Evolutionary conservation across 2,797 vertebrate species (phyloP).

Genomic region (Falco biarmicus): DNA sequence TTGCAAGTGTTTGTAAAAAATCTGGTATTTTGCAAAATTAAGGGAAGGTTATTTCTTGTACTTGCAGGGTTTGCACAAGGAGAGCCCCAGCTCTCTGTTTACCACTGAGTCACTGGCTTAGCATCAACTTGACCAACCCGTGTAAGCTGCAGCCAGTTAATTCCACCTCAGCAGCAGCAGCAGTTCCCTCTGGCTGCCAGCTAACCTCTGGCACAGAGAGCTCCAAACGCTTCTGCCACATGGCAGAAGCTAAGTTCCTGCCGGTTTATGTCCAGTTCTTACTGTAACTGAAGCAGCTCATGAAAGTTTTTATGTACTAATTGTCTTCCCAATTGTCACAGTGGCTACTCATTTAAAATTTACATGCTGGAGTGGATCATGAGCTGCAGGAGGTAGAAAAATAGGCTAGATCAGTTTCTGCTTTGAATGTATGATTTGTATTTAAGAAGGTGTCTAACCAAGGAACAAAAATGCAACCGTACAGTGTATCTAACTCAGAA

Average conservation of each 20-base stretch:
- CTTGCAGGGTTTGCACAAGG: background rate
- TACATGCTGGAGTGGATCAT: background rate
- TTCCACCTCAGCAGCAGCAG: background rate
- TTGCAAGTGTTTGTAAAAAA: background rate
- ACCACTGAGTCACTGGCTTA: background rate
- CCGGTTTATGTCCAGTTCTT: conserved; percentile 19
- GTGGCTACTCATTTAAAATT: background rate
- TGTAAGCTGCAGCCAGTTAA: background rate
- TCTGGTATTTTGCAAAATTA: background rate
- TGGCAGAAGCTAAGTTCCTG: background rate
- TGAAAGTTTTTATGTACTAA: background rate
- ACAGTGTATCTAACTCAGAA: background rate
- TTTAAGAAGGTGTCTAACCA: background rate
- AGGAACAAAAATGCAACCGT: background rate
- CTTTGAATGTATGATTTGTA: background rate
- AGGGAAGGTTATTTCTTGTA: background rate
- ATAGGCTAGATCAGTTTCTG: background rate
- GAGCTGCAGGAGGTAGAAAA: background rate
- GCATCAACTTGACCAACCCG: background rate
- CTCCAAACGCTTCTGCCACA: background rate
- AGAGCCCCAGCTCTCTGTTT: conserved; percentile 1
- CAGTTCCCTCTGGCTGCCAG: background rate
- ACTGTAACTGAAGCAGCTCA: background rate
- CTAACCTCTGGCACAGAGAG: background rate
- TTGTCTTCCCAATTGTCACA: background rate